Evolutionary conservation across 2,113 vertebrate genomes (phyloP), one percentile per base, ranked within the genome.

Genomic region (Meles meles): DNA sequence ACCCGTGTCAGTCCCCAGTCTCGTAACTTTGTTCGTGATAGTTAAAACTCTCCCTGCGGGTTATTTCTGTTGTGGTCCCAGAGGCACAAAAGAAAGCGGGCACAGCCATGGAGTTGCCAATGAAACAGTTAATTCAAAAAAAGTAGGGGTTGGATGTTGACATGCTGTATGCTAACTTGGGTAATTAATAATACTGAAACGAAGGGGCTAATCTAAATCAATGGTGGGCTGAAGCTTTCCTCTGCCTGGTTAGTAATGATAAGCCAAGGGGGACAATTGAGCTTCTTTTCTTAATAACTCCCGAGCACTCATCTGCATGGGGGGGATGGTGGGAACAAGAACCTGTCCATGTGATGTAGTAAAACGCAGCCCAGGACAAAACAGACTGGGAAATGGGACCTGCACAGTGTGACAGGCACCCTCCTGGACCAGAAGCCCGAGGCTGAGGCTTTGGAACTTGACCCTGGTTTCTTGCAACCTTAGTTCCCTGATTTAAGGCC

Each of bases 141-240:
- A 97, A 97, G 96, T 79, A 69, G 49, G 69, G 29, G 90, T 89
- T 97, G 96, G 96, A 76, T 96, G 55, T 93, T 98, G 85, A 74
- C 57, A 61, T 87, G 69, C 5, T 92, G 71, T 90, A 97, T 77
- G 94, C 93, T 98, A 97, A 98, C 94, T 98, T 5, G 2, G 88
- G 85, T 98, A 98, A 98, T 98, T 98, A 98, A 98, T 98, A 98
- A 98, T 96, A 96, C 59, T 97, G 96, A 98, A 98, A 98, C 0
- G 94, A 97, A 97, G 97, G 65, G 79, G 87, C 77, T 95, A 97
- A 98, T 98, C 92, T 98, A 98, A 98, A 98, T 97, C 96, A 98
- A 92, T 44, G 34, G 95, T 97, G 23, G 76, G 44, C 95, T 77
- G 42, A 80, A 96, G 44, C 72, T 98, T 98, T 97, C 74, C 97